A percentile compares a stretch with the other conserved stretches of the same genome.
phyloP scores from a whole-genome alignment of 1,140 invertebrate genomes.

The Holotrichia oblita region DNA sequence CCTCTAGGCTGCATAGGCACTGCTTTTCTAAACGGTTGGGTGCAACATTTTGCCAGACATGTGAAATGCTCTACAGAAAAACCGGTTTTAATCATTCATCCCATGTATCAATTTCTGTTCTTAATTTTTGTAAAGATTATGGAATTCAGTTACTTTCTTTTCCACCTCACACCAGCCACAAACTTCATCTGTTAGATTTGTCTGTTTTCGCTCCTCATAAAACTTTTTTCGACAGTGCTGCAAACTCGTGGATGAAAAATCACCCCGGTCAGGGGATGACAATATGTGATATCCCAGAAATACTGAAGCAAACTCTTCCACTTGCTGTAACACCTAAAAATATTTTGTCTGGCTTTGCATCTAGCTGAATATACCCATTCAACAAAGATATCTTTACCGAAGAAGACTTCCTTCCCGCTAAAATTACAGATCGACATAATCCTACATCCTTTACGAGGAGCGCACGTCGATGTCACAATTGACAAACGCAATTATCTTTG shows the following conservation, averaged over 20 bases:
- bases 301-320: constrained; percentile 57
- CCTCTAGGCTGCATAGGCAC: too few species aligned
- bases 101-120: too few species aligned
- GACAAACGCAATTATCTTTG: not conserved
- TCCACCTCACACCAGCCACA: constrained; percentile 58
- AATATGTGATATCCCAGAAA: constrained; percentile 62
- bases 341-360: not conserved
- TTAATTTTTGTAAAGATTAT: too few species aligned
- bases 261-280: constrained; percentile 62
- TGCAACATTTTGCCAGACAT: too few species aligned
- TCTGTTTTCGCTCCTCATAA: constrained; percentile 61
- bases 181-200: constrained; percentile 59
- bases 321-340: not conserved
- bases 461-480: not conserved
- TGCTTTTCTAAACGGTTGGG: too few species aligned
- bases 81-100: too few species aligned
- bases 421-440: not conserved
- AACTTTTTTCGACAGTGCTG: not conserved
- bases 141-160: too few species aligned
- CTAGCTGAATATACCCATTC: not conserved
- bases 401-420: not conserved
- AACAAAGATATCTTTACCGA: constrained; percentile 1
- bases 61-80: too few species aligned
- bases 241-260: constrained; percentile 60
- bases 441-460: not conserved